A percentile compares a stretch with the other conserved stretches of the same genome.
phyloP scores from a whole-genome alignment of 2,888 invertebrate species.

The Tenodera sinensis region DNA sequence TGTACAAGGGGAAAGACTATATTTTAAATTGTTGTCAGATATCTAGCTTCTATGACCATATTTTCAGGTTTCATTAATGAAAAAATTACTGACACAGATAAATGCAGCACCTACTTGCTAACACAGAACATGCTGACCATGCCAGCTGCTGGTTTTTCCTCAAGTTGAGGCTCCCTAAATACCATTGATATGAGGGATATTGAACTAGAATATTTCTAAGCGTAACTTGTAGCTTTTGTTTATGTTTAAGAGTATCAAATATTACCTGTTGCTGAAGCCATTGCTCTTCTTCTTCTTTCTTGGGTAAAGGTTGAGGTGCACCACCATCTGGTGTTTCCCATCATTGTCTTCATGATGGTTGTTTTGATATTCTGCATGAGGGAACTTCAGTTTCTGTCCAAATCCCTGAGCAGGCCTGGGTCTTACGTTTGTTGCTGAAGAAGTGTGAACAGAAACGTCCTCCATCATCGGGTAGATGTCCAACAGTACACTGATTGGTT shows the following conservation, averaged over 20 bases:
- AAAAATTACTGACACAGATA: no score
- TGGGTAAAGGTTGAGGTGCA: constrained; percentile 63
- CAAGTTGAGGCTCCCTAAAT: no score
- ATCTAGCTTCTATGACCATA: no score
- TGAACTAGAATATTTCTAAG: no score
- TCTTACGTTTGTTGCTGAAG: background rate
- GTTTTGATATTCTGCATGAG: background rate
- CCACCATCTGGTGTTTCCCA: constrained; percentile 56
- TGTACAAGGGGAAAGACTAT: no score
- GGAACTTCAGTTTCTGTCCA: background rate
- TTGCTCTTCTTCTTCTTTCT: constrained; percentile 43
- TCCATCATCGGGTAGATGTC: constrained; percentile 59
- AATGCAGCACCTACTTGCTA: no score
- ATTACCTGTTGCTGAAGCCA: background rate
- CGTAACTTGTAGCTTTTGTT: no score
- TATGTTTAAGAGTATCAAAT: background rate
- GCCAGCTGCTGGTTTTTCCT: no score
- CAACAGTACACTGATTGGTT: constrained; percentile 62
- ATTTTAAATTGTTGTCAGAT: no score
- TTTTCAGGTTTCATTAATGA: no score
- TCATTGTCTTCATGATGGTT: constrained; percentile 27
- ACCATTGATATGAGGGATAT: no score
- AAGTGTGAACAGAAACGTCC: constrained; percentile 22
- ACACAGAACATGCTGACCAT: no score
- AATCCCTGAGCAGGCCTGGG: constrained; percentile 10